Conservation (phyloP, 1,140 invertebrate species). For the Pissodes strobi region DNA sequence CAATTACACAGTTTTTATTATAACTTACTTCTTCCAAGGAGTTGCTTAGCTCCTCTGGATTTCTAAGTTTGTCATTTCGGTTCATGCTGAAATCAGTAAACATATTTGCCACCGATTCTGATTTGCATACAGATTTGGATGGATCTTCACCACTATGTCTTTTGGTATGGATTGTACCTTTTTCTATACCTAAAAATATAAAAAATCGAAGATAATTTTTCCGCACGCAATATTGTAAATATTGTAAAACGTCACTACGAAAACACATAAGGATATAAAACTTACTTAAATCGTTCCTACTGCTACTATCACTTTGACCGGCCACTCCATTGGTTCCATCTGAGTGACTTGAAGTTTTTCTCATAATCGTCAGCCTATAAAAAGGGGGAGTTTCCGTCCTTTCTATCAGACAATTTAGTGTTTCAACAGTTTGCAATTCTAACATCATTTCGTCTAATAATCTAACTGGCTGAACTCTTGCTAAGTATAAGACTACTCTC, state of each 20-base stretch:
- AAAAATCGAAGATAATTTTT: too few relatives aligned
- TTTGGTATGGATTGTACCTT: constrained; percentile 96
- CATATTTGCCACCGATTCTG: constrained; percentile 43
- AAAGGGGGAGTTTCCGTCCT: constrained; percentile 96
- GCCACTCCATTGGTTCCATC: constrained; percentile 62
- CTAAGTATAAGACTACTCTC: constrained; percentile 90
- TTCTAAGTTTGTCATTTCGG: constrained; percentile 40
- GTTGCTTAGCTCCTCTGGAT: constrained; percentile 49
- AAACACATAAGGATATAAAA: too few relatives aligned
- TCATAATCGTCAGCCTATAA: constrained; percentile 88
- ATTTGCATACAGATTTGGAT: constrained; percentile 63
- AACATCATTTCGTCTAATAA: constrained; percentile 96
- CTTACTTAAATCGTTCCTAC: constrained; percentile 55
- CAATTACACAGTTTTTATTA: not conserved
- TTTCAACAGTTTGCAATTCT: constrained; percentile 95
- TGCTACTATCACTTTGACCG: constrained; percentile 59
- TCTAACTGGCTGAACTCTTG: constrained; percentile 84
- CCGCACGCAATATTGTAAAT: too few relatives aligned
- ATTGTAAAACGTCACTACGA: not conserved
- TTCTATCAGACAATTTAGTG: constrained; percentile 92
- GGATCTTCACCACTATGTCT: constrained; percentile 91
- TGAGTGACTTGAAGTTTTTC: constrained; percentile 87
- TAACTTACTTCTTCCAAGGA: constrained; percentile 48
- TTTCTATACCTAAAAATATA: constrained; percentile 67
- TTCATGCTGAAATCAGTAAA: constrained; percentile 47